Base-by-base conservation (phyloP, 1,140 invertebrate genomes). In the Zaprionus lachaisei region DNA sequence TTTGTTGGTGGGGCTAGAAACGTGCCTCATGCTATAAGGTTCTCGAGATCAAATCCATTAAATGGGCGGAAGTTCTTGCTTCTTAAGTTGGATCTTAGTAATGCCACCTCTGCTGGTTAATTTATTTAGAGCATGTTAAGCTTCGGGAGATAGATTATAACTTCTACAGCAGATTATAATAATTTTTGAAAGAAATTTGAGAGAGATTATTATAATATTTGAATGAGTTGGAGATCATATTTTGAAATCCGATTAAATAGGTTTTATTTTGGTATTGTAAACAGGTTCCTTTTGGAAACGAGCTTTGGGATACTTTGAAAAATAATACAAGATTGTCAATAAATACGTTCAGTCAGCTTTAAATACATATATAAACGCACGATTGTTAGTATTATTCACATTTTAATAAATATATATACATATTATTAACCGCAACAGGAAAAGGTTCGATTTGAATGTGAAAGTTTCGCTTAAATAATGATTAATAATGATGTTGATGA, bases 21-120 rank as follows among this genome's bases (percentile, higher is more conserved):
- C 85, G 84, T 87, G 84, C 81, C 55, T 61, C 68, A 24, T 76
- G 58, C 61, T 65, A 76, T 72, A 47, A 66, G 61, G 55, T 72
- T 60, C 41, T 20, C 37, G 68, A 72, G 73, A 76, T 76, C 62
- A 76, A 65, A 72, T 76, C 64, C 73, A 76, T 76, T 76, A 60
- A 72, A 76, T 76, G 56, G 68, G 68, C 73, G 55, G 51, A 24
- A 67, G 64, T 31, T 55, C 63, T 66, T 37, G 51, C 31, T n/a
- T n/a, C 38, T 41, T 41, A 41, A 41, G 15, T 49, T 24, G 47
- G 47, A 12, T 51, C 47, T 20, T 11, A 17, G 41, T 47, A 47
- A 47, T 17, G 41, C 41, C n/a, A 9, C 41, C 20, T 12, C 47
- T 47, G 15, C 4, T 17, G 41, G 7, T 47, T 17, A 47, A 49